Evolutionary conservation across 2,888 invertebrate species (phyloP).

Genomic region (Aphelenchoides bicaudatus): DNA sequence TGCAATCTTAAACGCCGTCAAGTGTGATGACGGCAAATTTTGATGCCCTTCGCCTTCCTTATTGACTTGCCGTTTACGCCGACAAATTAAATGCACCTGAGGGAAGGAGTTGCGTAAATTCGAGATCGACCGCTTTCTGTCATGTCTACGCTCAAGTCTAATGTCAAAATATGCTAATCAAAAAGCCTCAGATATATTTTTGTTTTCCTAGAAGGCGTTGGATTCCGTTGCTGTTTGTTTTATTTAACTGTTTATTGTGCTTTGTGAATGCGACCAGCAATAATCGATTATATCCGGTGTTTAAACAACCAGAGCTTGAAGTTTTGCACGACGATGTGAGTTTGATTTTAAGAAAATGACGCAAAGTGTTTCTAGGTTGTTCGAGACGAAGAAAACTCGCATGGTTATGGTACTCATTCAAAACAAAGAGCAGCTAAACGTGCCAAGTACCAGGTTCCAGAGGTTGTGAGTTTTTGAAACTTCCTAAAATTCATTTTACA

Average conservation of each 20-base stretch:
- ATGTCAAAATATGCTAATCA: too few relatives aligned
- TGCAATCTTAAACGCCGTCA: too few relatives aligned
- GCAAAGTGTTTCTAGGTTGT: not conserved
- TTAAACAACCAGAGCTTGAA: not conserved
- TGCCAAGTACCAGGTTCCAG: not conserved
- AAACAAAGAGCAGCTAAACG: not conserved
- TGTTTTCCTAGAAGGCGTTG: too few relatives aligned
- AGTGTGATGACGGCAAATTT: too few relatives aligned
- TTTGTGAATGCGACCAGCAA: slow-evolving; percentile 14
- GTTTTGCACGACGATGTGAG: slow-evolving; percentile 11
- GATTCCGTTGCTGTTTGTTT: too few relatives aligned
- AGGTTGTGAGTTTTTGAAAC: not conserved
- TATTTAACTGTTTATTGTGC: slow-evolving; percentile 6
- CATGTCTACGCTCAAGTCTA: not conserved
- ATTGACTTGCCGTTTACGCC: too few relatives aligned
- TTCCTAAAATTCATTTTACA: not conserved
- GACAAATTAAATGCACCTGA: too few relatives aligned
- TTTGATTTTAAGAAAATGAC: not conserved
- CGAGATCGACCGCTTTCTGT: not conserved
- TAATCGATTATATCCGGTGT: slow-evolving; percentile 5
- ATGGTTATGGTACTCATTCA: slow-evolving; percentile 4
- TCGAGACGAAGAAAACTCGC: not conserved
- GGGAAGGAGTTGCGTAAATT: not conserved
- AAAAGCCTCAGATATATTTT: too few relatives aligned
- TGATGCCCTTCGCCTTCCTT: too few relatives aligned